These are phyloP conservation scores for Tiliacea citrago DNA, from an alignment of 2,888 invertebrate genomes.

Conservation along the genomic window DNA sequence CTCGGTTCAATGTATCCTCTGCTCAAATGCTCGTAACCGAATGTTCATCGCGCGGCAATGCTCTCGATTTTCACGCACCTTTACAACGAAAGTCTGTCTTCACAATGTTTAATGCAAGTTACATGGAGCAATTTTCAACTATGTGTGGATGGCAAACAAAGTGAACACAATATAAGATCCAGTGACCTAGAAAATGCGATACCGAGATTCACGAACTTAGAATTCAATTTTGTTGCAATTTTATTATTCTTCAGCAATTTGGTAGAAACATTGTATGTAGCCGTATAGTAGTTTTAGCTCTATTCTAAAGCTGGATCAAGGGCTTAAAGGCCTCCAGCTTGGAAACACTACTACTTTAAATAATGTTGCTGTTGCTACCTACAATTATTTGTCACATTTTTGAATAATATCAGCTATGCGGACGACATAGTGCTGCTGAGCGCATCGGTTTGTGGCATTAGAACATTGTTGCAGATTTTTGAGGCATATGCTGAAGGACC, in stretches of 20 bases:
- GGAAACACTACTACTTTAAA: slow-evolving; percentile 1
- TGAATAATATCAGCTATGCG: no score
- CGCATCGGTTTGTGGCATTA: no score
- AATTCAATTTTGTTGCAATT: slow-evolving; percentile 57
- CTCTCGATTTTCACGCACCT: neutral
- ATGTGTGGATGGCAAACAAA: slow-evolving; percentile 35
- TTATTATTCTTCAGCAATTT: slow-evolving; percentile 53
- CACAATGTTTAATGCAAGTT: slow-evolving; percentile 3
- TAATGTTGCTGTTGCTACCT: slow-evolving; percentile 4
- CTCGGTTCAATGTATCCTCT: neutral
- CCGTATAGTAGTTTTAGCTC: slow-evolving; percentile 9
- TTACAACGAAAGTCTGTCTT: neutral
- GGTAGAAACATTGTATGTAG: slow-evolving; percentile 48
- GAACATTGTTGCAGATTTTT: no score
- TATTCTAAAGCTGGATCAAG: slow-evolving; percentile 41
- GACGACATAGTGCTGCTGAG: no score
- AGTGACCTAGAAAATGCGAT: slow-evolving; percentile 45
- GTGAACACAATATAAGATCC: slow-evolving; percentile 33
- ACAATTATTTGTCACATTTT: slow-evolving; percentile 2
- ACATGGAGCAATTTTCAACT: neutral
- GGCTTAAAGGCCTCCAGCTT: slow-evolving; percentile 28
- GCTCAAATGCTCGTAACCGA: neutral
- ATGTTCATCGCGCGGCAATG: no score
- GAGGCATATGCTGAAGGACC: no score
- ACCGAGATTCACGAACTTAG: slow-evolving; percentile 39